Evolutionary conservation across 2,113 vertebrate species (phyloP).

Genomic region (Chloropsis hardwickii): DNA sequence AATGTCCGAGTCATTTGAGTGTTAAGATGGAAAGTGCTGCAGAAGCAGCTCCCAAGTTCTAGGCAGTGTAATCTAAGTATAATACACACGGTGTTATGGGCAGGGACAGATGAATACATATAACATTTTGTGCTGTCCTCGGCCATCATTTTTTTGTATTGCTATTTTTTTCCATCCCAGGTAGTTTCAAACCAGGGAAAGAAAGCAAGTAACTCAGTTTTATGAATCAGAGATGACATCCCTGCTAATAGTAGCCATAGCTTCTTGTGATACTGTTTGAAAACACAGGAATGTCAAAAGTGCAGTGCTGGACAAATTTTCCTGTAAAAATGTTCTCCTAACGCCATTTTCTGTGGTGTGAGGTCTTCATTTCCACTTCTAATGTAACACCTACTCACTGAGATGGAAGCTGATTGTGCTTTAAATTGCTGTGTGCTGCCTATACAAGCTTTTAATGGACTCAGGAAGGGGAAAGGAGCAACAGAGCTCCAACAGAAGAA

Average conservation of each 20-base stretch:
- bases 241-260: neutral
- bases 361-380: neutral
- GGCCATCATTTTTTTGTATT: neutral
- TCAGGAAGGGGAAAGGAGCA: neutral
- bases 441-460: neutral
- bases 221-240: neutral
- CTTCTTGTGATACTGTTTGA: neutral
- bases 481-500: neutral
- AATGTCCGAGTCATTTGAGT: neutral
- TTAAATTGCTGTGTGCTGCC: neutral
- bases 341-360: neutral
- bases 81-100: neutral
- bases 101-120: neutral
- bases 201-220: neutral
- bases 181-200: neutral
- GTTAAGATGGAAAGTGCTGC: neutral
- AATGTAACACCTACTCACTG: neutral
- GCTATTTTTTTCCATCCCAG: neutral
- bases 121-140: neutral
- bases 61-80: neutral
- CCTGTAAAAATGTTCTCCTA: neutral
- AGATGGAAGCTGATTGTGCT: neutral
- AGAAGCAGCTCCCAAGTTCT: neutral
- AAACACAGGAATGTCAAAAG: neutral
- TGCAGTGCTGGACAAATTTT: neutral